Conservation (phyloP, 1,140 invertebrate species). For the Battus philenor region DNA sequence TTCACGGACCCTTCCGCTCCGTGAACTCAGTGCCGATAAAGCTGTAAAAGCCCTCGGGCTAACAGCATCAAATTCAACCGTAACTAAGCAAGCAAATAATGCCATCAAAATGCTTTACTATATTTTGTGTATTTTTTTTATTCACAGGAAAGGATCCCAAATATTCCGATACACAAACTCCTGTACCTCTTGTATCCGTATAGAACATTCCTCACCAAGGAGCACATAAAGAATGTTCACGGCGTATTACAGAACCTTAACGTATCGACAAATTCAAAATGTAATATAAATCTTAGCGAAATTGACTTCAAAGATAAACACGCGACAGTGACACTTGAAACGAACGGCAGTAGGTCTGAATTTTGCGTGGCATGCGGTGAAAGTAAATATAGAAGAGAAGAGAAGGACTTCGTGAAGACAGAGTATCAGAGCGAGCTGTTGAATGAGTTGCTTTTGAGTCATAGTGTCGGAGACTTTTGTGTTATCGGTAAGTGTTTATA, state of each 20-base stretch:
- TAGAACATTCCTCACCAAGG: conserved; percentile 83
- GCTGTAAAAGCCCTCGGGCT: too few relatives aligned
- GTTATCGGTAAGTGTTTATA: conserved; percentile 78
- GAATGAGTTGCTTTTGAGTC: conserved; percentile 85
- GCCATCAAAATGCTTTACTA: too few relatives aligned
- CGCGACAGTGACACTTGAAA: conserved; percentile 45
- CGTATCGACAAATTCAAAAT: conserved; percentile 53
- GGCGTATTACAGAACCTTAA: conserved; percentile 80
- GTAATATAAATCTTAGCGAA: conserved; percentile 37
- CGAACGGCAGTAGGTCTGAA: conserved; percentile 44
- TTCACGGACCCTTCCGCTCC: too few relatives aligned
- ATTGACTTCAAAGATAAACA: conserved; percentile 46
- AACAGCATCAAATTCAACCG: too few relatives aligned
- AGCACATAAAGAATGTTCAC: conserved; percentile 83
- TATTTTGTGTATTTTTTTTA: too few relatives aligned
- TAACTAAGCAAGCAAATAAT: too few relatives aligned
- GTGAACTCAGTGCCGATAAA: too few relatives aligned
- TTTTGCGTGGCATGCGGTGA: conserved; percentile 66
- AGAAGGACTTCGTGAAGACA: conserved; percentile 80
- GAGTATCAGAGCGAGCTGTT: conserved; percentile 89
- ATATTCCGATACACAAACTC: conserved; percentile 79
- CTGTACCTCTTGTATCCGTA: conserved; percentile 91
- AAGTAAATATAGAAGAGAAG: conserved; percentile 24
- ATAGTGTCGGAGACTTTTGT: conserved; percentile 89
- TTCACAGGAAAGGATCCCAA: conserved; percentile 81